A percentile compares a stretch with the other conserved stretches of the same genome.
phyloP scores from a whole-genome alignment of 1,140 invertebrate species.

The Drosophila bocki region DNA sequence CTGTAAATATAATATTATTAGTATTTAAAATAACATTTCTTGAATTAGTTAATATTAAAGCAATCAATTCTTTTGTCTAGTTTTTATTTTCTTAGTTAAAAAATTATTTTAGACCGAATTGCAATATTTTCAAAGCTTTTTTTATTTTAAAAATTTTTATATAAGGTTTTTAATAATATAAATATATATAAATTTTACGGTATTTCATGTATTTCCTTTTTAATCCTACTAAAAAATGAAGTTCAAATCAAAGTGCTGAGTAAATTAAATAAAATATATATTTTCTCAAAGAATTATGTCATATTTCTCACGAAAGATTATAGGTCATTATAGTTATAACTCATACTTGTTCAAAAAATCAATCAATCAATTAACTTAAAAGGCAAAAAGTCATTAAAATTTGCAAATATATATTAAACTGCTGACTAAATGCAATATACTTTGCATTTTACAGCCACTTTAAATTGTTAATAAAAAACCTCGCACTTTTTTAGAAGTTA shows the following conservation, averaged over 20 bases:
- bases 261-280: background rate
- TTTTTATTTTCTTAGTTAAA: background rate
- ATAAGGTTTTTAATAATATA: background rate
- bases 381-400: background rate
- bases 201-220: background rate
- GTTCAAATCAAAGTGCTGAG: background rate
- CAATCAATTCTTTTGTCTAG: background rate
- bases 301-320: background rate
- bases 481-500: background rate
- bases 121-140: background rate
- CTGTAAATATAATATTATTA: constrained; percentile 35
- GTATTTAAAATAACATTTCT: background rate
- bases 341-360: background rate
- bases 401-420: background rate
- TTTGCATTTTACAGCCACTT: background rate
- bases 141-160: background rate
- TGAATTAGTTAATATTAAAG: background rate
- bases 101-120: background rate
- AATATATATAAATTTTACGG: no score
- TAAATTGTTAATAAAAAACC: background rate
- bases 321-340: background rate
- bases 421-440: background rate
- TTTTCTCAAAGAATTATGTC: background rate
- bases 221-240: background rate
- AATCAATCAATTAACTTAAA: background rate